Percentiles rank a stretch among this genome's conserved stretches.
Conservation (phyloP, 2,797 vertebrate species). For the Setipinna tenuifilis region DNA sequence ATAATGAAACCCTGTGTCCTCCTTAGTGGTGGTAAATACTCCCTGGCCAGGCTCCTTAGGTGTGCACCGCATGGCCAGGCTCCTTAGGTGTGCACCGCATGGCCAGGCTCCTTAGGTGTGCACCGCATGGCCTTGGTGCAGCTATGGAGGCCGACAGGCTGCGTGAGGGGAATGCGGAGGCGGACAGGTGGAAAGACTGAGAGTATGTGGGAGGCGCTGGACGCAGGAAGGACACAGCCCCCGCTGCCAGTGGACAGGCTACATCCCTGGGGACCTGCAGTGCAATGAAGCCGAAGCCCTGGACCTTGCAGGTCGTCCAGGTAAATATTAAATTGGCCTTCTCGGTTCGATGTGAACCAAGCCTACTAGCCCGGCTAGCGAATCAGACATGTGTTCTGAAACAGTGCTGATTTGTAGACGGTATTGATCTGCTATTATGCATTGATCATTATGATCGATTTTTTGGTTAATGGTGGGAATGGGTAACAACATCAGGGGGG, state of each 20-base stretch:
- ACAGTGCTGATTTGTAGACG: background rate
- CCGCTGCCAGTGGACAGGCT: background rate
- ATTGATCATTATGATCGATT: background rate
- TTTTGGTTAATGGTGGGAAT: background rate
- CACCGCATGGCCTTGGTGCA: background rate
- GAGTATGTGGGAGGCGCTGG: background rate
- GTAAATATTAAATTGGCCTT: background rate
- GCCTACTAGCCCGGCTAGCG: background rate
- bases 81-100: background rate
- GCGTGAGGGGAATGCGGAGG: background rate
- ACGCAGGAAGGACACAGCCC: background rate
- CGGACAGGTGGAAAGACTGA: background rate
- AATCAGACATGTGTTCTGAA: background rate
- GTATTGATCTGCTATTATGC: background rate
- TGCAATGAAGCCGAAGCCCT: background rate
- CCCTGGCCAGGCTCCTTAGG: background rate
- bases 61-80: background rate
- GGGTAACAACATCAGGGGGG: background rate
- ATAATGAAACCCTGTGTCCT: too few species aligned
- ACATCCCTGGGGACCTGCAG: background rate
- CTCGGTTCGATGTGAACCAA: background rate
- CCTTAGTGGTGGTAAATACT: too few species aligned
- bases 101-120: background rate
- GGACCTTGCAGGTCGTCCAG: background rate
- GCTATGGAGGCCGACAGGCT: background rate